phyloP scores from a whole-genome alignment of 2,113 vertebrate genomes.

The Strix aluco region DNA sequence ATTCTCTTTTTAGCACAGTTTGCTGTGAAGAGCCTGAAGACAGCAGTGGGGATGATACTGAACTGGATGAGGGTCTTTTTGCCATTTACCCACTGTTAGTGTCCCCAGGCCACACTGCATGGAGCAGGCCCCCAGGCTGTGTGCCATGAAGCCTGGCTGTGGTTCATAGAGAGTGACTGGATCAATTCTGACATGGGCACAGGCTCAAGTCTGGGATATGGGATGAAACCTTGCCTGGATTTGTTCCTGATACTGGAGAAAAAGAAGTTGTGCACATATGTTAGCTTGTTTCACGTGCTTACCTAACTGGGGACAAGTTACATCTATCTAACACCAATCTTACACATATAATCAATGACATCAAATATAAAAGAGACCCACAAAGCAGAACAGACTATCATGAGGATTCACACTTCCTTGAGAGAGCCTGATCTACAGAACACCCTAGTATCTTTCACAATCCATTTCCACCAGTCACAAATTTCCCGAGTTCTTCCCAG shows the following conservation, averaged over 20 bases:
- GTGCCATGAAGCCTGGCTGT: background rate
- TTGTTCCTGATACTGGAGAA: background rate
- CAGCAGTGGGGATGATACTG: background rate
- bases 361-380: background rate
- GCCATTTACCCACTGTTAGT: background rate
- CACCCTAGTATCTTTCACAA: background rate
- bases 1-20: background rate
- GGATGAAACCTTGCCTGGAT: background rate
- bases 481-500: background rate
- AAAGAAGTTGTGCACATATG: background rate
- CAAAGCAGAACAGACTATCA: background rate
- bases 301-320: background rate
- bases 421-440: background rate
- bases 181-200: background rate
- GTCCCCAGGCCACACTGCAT: background rate
- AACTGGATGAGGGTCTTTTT: background rate
- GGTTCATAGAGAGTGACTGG: background rate
- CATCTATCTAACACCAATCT: background rate
- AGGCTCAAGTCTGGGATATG: background rate
- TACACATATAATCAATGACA: background rate
- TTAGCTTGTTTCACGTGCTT: background rate
- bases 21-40: background rate
- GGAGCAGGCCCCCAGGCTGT: background rate
- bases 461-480: background rate
- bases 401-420: background rate